Evolutionary conservation across 2,113 vertebrate genomes (phyloP), one percentile per base, ranked within the genome.

Genomic region (Psittacus erithacus): DNA sequence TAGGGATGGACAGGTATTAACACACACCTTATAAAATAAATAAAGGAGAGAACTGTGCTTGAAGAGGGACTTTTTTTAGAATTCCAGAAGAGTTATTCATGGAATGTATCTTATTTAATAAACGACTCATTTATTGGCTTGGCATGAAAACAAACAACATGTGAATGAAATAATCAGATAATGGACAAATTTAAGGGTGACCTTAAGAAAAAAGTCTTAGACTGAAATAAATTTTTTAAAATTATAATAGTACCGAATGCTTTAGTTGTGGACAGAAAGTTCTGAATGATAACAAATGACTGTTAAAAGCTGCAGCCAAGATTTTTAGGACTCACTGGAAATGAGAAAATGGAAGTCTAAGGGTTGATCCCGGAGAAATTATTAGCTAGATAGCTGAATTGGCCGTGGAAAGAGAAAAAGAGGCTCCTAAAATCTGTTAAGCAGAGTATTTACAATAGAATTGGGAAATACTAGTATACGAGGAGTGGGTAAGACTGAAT

Each of bases 131-230:
- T 93, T 89, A 75, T 60, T 35, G 60, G 6, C 10, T 89, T 96
- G 73, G 64, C 80, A 92, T 39, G 75, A 91, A 91, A 50, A 64
- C 53, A 94, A 83, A 60, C 20, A 70, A 44, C 39, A 31, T 78
- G 55, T 18, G 93, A 93, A 88, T 84, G 64, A 86, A 88, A 86
- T 86, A 63, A 88, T 5, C 50, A 93, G 55, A 86, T 75, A 86
- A 92, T 47, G 60, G 41, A 86, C 64, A 71, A 78, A 92, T 35
- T 59, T 59, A 88, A 64, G 63, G 46, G 52, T 86, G 80, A 90
- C 31, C 25, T 75, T 60, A 82, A 63, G 77, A 41, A 92, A 81
- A 52, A 89, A 59, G 47, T 9, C 38, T 83, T 92, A 91, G 38
- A 64, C 55, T 84, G 55, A 94, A 96, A 87, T 68, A 82, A 93